Evolutionary conservation across 2,888 invertebrate species (phyloP), one percentile per base, ranked within the genome.

Genomic region (Bellardia bayeri): DNA sequence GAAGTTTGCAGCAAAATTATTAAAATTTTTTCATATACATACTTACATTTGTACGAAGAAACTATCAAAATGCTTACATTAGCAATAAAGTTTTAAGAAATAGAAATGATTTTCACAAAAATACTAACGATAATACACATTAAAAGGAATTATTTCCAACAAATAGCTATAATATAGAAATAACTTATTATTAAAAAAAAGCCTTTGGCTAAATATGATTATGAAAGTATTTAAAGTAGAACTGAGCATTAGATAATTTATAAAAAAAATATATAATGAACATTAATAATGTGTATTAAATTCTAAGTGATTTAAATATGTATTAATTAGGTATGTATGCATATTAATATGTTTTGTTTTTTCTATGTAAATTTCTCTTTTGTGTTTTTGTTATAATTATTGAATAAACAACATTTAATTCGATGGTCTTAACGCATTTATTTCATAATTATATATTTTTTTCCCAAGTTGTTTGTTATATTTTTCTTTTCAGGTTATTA

Each of bases 381-480:
- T 74, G 69, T 58, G 16, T 71, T 75, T 58, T 79, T 82, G 74
- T 49, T 89, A 64, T 82, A 81, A 78, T 72, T 74, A 69, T 63
- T 84, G 58, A 72, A 68, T 84, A 82, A 79, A 87, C 82, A 87
- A 87, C 85, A 87, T 82, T 82, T 87, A 87, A 75, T 91, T 91
- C 92, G 91, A 92, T 92, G 91, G 91, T 92, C 91, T 90, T 89
- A 91, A 92, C 91, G 92, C 91, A 90, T 91, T 88, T 82, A 86
- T 33, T 78, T 82, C 74, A 81, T 56, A 74, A 66, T 81, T 84
- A 69, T 69, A 58, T 74, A 30, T 42, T 42, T 54, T 16, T 54
- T 74, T 37, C 33, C 58, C 74, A 74, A 74, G 49, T 30, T 81
- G 16, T 72, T 78, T 66, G 14, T 71, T 51, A n/a, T 42, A 1